A percentile compares a stretch with the other conserved stretches of the same genome.
Conservation (phyloP, 2,113 vertebrate genomes). For the Corythoichthys intestinalis region DNA sequence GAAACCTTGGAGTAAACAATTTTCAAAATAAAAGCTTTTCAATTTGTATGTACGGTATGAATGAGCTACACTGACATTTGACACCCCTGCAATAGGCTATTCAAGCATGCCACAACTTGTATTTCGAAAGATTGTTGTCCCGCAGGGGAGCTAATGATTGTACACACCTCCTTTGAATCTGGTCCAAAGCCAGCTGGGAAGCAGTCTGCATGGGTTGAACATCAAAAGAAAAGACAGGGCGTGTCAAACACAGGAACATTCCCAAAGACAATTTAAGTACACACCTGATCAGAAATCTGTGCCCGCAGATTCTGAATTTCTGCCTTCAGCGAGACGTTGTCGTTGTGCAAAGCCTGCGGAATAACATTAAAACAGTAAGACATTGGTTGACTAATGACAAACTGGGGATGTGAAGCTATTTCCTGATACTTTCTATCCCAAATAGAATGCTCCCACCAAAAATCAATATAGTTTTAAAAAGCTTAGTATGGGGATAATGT, state of each 20-base stretch:
- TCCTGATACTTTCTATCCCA: no score
- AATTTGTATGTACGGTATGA: no score
- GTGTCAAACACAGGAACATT: conserved; percentile 20
- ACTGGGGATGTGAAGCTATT: no score
- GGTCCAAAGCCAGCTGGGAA: conserved; percentile 68
- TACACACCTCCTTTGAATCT: conserved; percentile 70
- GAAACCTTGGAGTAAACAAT: no score
- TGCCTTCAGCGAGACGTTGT: conserved; percentile 84
- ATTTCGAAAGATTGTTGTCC: not conserved
- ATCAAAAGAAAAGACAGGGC: conserved; percentile 3
- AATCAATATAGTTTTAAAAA: no score
- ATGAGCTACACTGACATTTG: not conserved
- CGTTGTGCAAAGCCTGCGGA: conserved; percentile 84
- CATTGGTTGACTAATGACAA: conserved; percentile 17
- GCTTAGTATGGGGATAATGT: no score
- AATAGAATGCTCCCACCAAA: no score
- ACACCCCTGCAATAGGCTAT: not conserved
- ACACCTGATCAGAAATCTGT: conserved; percentile 88
- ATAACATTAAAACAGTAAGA: not conserved
- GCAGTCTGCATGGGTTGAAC: conserved; percentile 47
- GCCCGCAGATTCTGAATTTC: conserved; percentile 87
- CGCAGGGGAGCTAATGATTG: not conserved
- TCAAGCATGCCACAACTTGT: not conserved
- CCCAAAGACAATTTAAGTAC: not conserved
- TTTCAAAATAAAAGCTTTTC: no score